Conservation (phyloP, 2,113 vertebrate species). For the Euleptes europaea region DNA sequence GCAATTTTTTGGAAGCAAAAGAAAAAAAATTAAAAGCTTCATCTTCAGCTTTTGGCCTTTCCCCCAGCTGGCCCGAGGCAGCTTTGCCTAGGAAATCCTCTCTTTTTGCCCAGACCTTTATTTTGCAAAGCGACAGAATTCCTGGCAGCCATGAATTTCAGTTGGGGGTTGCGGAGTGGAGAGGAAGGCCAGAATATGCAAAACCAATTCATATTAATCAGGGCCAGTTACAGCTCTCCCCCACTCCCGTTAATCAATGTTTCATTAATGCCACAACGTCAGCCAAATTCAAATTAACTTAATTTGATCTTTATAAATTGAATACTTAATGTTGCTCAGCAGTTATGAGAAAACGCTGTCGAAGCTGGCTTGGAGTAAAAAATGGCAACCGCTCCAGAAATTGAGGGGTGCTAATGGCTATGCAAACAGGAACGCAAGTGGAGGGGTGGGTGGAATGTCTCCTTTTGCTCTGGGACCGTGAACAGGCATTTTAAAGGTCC, state of each 20-base stretch:
- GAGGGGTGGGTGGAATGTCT: no score
- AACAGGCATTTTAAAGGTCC: no score
- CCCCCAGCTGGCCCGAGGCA: neutral
- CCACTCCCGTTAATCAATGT: neutral
- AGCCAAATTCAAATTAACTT: neutral
- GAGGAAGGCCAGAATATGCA: neutral
- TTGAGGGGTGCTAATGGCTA: no score
- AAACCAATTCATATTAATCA: neutral
- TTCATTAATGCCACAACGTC: neutral
- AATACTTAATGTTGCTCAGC: neutral
- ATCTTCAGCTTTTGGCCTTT: no score
- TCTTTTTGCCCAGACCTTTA: neutral
- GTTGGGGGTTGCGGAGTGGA: neutral
- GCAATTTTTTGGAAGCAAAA: neutral
- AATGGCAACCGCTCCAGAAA: neutral
- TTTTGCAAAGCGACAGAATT: neutral
- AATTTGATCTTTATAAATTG: constrained; percentile 8
- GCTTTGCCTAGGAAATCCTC: neutral
- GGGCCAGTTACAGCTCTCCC: neutral
- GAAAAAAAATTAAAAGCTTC: neutral
- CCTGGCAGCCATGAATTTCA: neutral
- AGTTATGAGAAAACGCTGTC: no score
- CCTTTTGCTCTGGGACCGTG: no score
- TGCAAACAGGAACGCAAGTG: no score
- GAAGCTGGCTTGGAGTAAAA: neutral